These are phyloP conservation scores for Lepidocyrtinus sp. DNA, from an alignment of 2,888 invertebrate genomes.

Conservation along the genomic window DNA sequence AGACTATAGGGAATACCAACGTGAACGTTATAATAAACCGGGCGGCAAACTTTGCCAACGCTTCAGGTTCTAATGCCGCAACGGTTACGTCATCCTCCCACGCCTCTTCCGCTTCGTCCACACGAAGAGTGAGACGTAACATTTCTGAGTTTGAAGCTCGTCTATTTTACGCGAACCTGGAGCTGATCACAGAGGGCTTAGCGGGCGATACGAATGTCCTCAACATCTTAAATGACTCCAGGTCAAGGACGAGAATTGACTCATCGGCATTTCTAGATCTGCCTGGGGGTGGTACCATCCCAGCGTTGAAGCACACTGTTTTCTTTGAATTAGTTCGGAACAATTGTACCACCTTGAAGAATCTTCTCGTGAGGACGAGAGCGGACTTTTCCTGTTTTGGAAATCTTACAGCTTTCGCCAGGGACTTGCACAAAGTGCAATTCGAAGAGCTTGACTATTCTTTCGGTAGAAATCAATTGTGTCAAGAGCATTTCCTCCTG, in stretches of 20 bases:
- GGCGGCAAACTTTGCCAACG: conserved; percentile 17
- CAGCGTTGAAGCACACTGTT: conserved; percentile 34
- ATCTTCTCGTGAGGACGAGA: conserved; percentile 40
- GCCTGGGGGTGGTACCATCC: neutral
- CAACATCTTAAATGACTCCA: conserved; percentile 30
- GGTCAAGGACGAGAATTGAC: conserved; percentile 20
- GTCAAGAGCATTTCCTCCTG: conserved; percentile 41
- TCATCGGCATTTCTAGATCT: conserved; percentile 15
- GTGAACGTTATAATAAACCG: conserved; percentile 35
- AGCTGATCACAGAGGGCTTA: neutral
- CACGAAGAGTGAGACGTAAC: conserved; percentile 17
- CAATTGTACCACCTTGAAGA: conserved; percentile 40
- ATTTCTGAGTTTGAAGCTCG: conserved; percentile 39
- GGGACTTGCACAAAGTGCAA: conserved; percentile 48
- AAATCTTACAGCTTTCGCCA: conserved; percentile 30
- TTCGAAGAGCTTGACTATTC: conserved; percentile 61
- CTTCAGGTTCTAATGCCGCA: neutral
- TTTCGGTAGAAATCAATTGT: conserved; percentile 55
- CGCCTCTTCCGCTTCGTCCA: neutral
- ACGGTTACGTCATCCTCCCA: neutral
- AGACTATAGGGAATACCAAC: conserved; percentile 25
- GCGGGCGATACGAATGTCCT: neutral
- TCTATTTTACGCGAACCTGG: conserved; percentile 40
- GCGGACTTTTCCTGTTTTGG: conserved; percentile 59
- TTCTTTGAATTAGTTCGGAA: conserved; percentile 49